Conservation (phyloP, 2,888 invertebrate species). For the Cosmia pyralina region DNA sequence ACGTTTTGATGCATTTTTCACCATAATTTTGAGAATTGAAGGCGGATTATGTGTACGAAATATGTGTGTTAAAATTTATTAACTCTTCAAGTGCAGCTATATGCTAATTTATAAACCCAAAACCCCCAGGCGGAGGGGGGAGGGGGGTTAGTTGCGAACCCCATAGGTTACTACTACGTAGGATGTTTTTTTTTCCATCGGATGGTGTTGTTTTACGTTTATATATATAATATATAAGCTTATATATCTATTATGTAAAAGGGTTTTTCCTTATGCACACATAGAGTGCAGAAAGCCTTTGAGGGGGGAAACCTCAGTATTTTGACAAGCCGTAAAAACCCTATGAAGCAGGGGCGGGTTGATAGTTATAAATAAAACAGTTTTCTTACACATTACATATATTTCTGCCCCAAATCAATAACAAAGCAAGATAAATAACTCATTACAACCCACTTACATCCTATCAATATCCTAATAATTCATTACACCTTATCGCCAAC, state of each 20-base stretch:
- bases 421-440: conserved; percentile 43
- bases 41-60: not conserved
- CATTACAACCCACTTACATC: conserved; percentile 34
- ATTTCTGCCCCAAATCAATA: conserved; percentile 9
- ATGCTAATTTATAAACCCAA: too few relatives aligned
- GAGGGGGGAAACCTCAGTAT: not conserved
- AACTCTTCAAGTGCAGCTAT: too few relatives aligned
- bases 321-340: too few relatives aligned
- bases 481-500: conserved; percentile 57
- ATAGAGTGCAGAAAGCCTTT: too few relatives aligned
- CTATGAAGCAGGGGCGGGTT: not conserved
- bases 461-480: conserved; percentile 60
- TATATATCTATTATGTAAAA: too few relatives aligned
- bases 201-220: too few relatives aligned
- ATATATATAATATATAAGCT: too few relatives aligned
- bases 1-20: not conserved
- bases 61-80: not conserved
- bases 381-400: not conserved
- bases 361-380: not conserved
- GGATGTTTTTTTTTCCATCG: too few relatives aligned
- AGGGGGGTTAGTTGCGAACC: too few relatives aligned
- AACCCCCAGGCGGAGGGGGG: too few relatives aligned
- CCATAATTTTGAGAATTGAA: not conserved
- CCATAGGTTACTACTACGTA: too few relatives aligned
- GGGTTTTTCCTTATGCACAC: too few relatives aligned